These are phyloP conservation scores for Pachypeltis micranthus DNA, from an alignment of 1,140 invertebrate genomes.

Conservation along the genomic window DNA sequence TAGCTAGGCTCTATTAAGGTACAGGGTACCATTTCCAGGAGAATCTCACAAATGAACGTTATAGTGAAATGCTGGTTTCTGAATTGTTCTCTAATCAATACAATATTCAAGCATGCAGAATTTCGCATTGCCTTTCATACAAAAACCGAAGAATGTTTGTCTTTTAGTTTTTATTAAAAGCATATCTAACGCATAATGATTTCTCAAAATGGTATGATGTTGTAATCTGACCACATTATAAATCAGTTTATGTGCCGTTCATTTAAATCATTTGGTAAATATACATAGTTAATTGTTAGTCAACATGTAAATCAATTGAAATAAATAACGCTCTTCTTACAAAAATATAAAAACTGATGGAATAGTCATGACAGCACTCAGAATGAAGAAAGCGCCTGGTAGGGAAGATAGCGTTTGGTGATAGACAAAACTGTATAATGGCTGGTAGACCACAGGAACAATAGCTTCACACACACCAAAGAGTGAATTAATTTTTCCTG, in stretches of 20 bases:
- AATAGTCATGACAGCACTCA: slow-evolving; percentile 56
- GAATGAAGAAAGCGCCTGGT: slow-evolving; percentile 65
- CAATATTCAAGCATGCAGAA: no score
- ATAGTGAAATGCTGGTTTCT: background rate
- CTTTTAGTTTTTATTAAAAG: background rate
- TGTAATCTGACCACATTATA: background rate
- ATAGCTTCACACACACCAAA: slow-evolving; percentile 67
- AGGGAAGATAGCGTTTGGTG: slow-evolving; percentile 54
- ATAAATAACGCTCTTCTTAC: slow-evolving; percentile 40
- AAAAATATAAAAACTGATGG: slow-evolving; percentile 65
- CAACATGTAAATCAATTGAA: background rate
- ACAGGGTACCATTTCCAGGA: background rate
- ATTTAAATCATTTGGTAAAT: background rate
- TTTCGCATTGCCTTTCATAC: no score
- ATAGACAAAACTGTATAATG: slow-evolving; percentile 65
- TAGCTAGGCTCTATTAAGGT: no score
- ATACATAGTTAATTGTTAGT: background rate
- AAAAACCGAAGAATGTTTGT: no score
- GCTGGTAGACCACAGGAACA: slow-evolving; percentile 64
- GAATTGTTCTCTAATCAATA: background rate
- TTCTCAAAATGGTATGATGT: background rate
- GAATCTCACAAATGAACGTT: background rate
- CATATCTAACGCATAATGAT: background rate
- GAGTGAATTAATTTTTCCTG: slow-evolving; percentile 68
- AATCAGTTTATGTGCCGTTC: background rate